These are phyloP conservation scores for Pimephales promelas DNA, from an alignment of 2,113 vertebrate species.

Conservation along the genomic window DNA sequence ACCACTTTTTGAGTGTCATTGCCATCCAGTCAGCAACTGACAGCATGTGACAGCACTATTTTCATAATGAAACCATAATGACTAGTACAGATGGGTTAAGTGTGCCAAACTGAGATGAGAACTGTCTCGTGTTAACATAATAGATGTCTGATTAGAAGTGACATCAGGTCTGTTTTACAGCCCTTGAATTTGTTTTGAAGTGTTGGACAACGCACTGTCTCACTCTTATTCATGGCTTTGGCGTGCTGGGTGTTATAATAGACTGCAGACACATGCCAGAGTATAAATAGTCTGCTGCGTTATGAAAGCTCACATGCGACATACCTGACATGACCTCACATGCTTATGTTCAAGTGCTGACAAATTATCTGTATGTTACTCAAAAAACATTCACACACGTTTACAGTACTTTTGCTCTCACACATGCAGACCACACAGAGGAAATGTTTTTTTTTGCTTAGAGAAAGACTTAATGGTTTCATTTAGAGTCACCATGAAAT, in stretches of 20 bases:
- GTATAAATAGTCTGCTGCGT: constrained; percentile 41
- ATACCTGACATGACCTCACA: not conserved
- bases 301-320: constrained; percentile 33
- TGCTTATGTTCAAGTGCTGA: not conserved
- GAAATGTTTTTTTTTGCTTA: not conserved
- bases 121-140: constrained; percentile 34
- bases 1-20: constrained; percentile 21
- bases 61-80: constrained; percentile 64
- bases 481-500: not conserved
- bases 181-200: not conserved
- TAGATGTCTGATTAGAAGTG: constrained; percentile 58
- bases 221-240: constrained; percentile 5
- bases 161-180: constrained; percentile 46
- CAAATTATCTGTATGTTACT: not conserved
- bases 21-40: constrained; percentile 40
- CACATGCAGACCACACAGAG: not conserved
- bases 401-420: not conserved
- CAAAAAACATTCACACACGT: constrained; percentile 3
- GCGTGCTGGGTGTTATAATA: not conserved
- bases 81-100: constrained; percentile 47
- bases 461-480: not conserved
- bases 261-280: constrained; percentile 26
- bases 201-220: not conserved
- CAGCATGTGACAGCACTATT: constrained; percentile 46
- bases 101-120: constrained; percentile 6